Evolutionary conservation across 2,888 invertebrate genomes (phyloP).

Genomic region (Eupithecia dodoneata): DNA sequence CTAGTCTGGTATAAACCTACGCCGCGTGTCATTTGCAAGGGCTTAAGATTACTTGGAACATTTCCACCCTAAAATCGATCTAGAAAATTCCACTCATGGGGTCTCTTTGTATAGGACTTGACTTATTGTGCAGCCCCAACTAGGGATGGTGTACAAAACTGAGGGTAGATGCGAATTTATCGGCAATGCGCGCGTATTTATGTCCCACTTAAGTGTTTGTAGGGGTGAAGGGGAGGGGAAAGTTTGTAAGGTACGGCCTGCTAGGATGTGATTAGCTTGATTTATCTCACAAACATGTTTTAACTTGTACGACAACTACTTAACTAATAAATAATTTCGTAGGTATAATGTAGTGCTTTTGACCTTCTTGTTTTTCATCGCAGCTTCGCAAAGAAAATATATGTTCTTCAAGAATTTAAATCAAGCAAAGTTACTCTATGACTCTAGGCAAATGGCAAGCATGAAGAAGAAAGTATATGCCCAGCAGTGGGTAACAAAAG

Average conservation of each 20-base stretch:
- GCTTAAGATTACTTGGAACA: conserved; percentile 23
- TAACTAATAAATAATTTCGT: conserved; percentile 3
- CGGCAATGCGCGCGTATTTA: conserved; percentile 65
- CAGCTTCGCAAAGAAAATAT: too few relatives aligned
- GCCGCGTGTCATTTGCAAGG: too few relatives aligned
- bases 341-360: background rate
- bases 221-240: conserved; percentile 8
- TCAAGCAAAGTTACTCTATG: too few relatives aligned
- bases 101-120: conserved; percentile 67
- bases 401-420: too few relatives aligned
- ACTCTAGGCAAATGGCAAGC: too few relatives aligned
- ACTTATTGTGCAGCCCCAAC: conserved; percentile 64
- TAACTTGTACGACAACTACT: background rate
- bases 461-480: too few relatives aligned
- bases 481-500: background rate
- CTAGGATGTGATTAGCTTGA: conserved; percentile 18
- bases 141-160: conserved; percentile 59
- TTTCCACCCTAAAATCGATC: conserved; percentile 35
- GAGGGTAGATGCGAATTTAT: conserved; percentile 71
- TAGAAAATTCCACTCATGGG: conserved; percentile 45
- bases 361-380: background rate
- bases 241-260: conserved; percentile 15
- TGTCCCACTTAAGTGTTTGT: conserved; percentile 57
- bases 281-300: conserved; percentile 7
- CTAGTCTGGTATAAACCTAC: too few relatives aligned